phyloP scores from a whole-genome alignment of 2,888 invertebrate species.

The Tineola bisselliella region DNA sequence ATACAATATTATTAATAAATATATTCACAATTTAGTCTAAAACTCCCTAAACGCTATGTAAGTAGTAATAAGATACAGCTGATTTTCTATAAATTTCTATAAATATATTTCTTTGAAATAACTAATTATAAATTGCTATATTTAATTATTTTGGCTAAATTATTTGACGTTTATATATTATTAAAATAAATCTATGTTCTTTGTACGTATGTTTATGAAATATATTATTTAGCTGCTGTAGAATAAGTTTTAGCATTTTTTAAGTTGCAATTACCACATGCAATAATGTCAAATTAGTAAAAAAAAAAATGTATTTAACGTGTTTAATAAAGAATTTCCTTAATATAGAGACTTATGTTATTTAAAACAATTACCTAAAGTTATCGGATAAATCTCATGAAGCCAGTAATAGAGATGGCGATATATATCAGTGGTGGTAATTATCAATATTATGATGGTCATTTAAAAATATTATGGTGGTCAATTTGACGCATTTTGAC shows the following conservation, averaged over 20 bases:
- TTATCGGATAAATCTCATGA: too few species aligned
- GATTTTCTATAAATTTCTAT: too few species aligned
- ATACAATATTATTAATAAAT: too few species aligned
- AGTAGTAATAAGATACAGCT: neutral
- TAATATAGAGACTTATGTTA: neutral
- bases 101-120: neutral
- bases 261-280: conserved; percentile 18
- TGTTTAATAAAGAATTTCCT: conserved; percentile 14
- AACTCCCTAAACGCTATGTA: too few species aligned
- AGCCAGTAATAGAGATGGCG: too few species aligned
- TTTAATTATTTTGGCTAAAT: neutral
- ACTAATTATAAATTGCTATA: neutral
- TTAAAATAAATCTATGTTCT: neutral
- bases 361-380: too few species aligned
- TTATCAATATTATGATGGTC: too few species aligned
- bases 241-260: neutral
- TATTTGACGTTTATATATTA: neutral
- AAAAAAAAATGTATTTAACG: conserved; percentile 19
- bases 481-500: too few species aligned
- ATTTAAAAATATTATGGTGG: too few species aligned
- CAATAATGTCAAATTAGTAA: conserved; percentile 53
- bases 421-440: too few species aligned
- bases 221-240: neutral
- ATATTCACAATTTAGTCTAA: too few species aligned
- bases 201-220: neutral